Percentiles rank a stretch among this genome's conserved stretches.
Evolutionary conservation across 2,113 vertebrate species (phyloP).

Genomic region (Thymallus thymallus): DNA sequence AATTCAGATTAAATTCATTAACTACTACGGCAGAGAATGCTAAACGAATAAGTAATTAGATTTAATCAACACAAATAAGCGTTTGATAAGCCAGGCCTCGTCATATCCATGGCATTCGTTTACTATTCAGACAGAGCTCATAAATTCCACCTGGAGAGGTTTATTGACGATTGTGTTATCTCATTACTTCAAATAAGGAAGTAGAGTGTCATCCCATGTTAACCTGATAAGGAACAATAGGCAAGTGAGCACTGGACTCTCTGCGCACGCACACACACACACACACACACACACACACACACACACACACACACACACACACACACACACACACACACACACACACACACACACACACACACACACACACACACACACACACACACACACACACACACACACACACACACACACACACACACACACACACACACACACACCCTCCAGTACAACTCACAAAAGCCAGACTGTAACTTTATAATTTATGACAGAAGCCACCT

Average conservation of each 20-base stretch:
- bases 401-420: slow-evolving; percentile 15
- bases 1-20: slow-evolving; percentile 59
- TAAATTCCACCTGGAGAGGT: background rate
- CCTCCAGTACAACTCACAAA: background rate
- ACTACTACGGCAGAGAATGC: slow-evolving; percentile 24
- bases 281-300: too few relatives aligned
- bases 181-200: slow-evolving; percentile 15
- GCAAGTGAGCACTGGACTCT: background rate
- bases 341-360: background rate
- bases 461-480: too few relatives aligned
- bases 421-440: too few relatives aligned
- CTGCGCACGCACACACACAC: too few relatives aligned
- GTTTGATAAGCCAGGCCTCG: slow-evolving; percentile 11
- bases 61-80: slow-evolving; percentile 54
- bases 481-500: too few relatives aligned
- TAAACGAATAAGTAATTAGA: slow-evolving; percentile 46
- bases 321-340: too few relatives aligned
- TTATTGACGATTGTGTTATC: slow-evolving; percentile 1
- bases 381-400: too few relatives aligned
- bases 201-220: slow-evolving; percentile 14
- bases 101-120: slow-evolving; percentile 7
- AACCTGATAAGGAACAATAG: slow-evolving; percentile 20
- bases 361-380: too few relatives aligned
- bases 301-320: too few relatives aligned
- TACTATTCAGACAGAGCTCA: background rate